Conservation (phyloP, 1,140 invertebrate genomes). For the Grapholita molesta region DNA sequence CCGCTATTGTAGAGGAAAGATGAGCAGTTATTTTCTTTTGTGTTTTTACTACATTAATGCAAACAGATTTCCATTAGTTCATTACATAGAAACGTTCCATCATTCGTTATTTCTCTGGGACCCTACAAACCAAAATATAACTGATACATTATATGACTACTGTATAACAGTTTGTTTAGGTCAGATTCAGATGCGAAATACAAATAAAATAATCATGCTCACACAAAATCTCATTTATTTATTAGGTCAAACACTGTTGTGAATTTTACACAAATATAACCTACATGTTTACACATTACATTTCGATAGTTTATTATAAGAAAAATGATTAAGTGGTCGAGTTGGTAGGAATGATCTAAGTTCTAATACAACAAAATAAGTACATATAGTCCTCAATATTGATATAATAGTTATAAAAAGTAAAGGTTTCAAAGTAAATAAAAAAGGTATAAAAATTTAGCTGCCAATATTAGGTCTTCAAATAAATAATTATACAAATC, state of each 20-base stretch:
- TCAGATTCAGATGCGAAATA: not conserved
- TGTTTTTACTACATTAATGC: no score
- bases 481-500: not conserved
- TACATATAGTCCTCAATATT: not conserved
- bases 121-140: no score
- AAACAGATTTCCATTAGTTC: no score
- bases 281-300: not conserved
- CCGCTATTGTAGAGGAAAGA: no score
- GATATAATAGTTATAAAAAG: not conserved
- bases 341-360: not conserved
- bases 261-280: conserved; percentile 5
- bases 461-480: not conserved
- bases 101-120: no score
- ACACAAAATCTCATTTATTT: conserved; percentile 28
- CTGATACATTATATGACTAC: no score
- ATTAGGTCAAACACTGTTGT: conserved; percentile 24
- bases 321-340: not conserved
- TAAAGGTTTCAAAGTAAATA: not conserved
- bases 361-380: not conserved
- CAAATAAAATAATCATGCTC: conserved; percentile 18
- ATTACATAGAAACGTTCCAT: no score
- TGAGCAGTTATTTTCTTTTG: no score
- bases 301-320: conserved; percentile 1
- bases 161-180: not conserved
- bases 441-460: not conserved